Base-by-base conservation (phyloP, 2,888 invertebrate species). In the Eristalis intricaria region DNA sequence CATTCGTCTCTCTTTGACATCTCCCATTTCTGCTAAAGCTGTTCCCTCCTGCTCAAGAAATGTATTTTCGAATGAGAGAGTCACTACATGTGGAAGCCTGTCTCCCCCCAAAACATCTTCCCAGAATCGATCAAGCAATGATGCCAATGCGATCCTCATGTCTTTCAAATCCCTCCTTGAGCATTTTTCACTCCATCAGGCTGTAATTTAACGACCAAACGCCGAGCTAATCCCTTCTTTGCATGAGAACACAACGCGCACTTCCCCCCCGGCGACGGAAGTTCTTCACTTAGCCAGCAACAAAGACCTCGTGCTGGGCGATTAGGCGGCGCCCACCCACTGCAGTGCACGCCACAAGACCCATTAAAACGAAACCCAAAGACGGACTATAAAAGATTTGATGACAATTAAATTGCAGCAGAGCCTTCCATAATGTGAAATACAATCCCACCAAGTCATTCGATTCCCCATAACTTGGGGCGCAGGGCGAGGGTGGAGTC, bases 301-400 rank as follows among this genome's bases (percentile, higher is more conserved):
- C 50, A 50, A 50, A 50, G 50, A 19, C 19, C 19, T 7, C 50
- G 50, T 19, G 8, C 50, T 8, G 19, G 26, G 23, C 60, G 26
- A 60, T 60, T 26, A 60, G 26, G 60, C 5, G 60, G 1, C 60
- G 15, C 26, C 60, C 60, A 50, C 50, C 50, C 50, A 50, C 5
- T 19, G 50, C 50, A 50, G 26, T 23, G 26, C 13, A 15, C 60
- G 23, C 60, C 15, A 23, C 23, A 43, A 68, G 68, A 22, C 26
- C 60, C 26, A 60, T 60, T 60, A 60, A 60, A 60, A 60, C 60
- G 60, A 60, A 60, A 60, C 26, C 60, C 26, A 29, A 26, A 19
- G 50, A 50, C 19, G 2, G 77, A 19, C 73, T 23, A 68, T 80
- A 66, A 60, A 80, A 74, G 50, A 43, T 61, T 80, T 80, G 80